A percentile compares a stretch with the other conserved stretches of the same genome.
These are phyloP conservation scores for Epirrhoe tristata DNA, from an alignment of 2,888 invertebrate species.

Conservation along the genomic window DNA sequence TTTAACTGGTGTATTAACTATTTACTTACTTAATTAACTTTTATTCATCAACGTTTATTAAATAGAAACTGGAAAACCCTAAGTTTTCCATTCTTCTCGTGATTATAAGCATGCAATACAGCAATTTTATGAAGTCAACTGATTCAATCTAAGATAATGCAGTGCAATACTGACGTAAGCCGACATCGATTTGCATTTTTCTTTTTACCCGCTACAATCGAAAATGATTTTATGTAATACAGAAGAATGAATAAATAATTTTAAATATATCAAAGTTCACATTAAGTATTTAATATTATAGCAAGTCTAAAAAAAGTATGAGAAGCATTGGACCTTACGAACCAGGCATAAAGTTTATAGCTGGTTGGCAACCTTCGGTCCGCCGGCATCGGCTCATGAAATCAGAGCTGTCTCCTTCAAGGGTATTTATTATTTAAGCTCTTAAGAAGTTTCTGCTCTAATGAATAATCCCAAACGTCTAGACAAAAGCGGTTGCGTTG, in stretches of 20 bases:
- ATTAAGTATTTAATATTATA: background rate
- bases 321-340: background rate
- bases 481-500: slow-evolving; percentile 20
- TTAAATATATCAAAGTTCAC: background rate
- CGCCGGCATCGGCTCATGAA: slow-evolving; percentile 22
- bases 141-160: slow-evolving; percentile 15
- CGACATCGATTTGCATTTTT: slow-evolving; percentile 21
- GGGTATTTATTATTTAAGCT: slow-evolving; percentile 32
- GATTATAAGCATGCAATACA: slow-evolving; percentile 30
- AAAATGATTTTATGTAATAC: background rate
- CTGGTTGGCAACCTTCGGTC: background rate
- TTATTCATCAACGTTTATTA: slow-evolving; percentile 6
- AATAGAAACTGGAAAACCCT: slow-evolving; percentile 12
- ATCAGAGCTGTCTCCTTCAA: slow-evolving; percentile 26
- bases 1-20: slow-evolving; percentile 26
- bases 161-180: slow-evolving; percentile 18
- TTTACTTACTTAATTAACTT: slow-evolving; percentile 20
- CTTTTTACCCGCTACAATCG: slow-evolving; percentile 1
- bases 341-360: slow-evolving; percentile 6
- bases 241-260: background rate
- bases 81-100: slow-evolving; percentile 16
- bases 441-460: slow-evolving; percentile 17
- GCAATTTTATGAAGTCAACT: slow-evolving; percentile 22
- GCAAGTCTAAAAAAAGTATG: background rate
- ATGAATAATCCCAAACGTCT: slow-evolving; percentile 28